A percentile compares a stretch with the other conserved stretches of the same genome.
Evolutionary conservation across 2,888 invertebrate species (phyloP).

Genomic region (Chymomyza fuscimana): DNA sequence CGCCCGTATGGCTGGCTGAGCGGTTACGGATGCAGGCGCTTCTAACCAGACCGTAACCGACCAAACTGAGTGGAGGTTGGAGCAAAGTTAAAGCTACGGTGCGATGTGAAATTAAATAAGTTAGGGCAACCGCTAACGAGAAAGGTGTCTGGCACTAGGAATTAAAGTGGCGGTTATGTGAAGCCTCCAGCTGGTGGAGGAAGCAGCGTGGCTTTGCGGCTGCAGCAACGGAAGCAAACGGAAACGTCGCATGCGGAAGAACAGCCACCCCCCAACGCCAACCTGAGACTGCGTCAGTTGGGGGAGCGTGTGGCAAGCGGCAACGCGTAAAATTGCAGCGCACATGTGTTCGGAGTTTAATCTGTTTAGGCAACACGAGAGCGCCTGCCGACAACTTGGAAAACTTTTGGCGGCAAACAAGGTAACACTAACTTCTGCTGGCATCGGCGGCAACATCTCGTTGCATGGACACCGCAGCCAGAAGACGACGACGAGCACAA

Average conservation of each 20-base stretch:
- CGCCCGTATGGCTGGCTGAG: not conserved
- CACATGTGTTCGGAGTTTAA: slow-evolving; percentile 70
- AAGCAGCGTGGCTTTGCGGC: slow-evolving; percentile 29
- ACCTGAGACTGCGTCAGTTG: slow-evolving; percentile 1
- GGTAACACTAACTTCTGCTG: slow-evolving; percentile 71
- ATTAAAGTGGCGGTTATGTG: slow-evolving; percentile 71
- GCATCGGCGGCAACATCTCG: slow-evolving; percentile 36
- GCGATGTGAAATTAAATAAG: slow-evolving; percentile 64
- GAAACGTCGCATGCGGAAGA: slow-evolving; percentile 13
- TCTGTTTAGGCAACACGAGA: slow-evolving; percentile 70
- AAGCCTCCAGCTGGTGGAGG: slow-evolving; percentile 34
- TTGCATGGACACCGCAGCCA: slow-evolving; percentile 19
- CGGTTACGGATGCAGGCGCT: not conserved
- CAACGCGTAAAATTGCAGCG: slow-evolving; percentile 70
- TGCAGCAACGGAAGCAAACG: slow-evolving; percentile 16
- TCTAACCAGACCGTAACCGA: not conserved
- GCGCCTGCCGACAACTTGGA: slow-evolving; percentile 59
- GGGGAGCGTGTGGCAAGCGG: slow-evolving; percentile 32
- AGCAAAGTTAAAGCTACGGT: not conserved
- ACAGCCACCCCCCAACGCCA: too few relatives aligned
- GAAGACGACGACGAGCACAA: slow-evolving; percentile 4
- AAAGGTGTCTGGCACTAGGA: slow-evolving; percentile 74
- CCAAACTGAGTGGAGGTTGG: not conserved
- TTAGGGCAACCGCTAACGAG: slow-evolving; percentile 71
- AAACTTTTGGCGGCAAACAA: slow-evolving; percentile 55